Conservation (phyloP, 2,797 vertebrate genomes). For the Scolopax rusticola region DNA sequence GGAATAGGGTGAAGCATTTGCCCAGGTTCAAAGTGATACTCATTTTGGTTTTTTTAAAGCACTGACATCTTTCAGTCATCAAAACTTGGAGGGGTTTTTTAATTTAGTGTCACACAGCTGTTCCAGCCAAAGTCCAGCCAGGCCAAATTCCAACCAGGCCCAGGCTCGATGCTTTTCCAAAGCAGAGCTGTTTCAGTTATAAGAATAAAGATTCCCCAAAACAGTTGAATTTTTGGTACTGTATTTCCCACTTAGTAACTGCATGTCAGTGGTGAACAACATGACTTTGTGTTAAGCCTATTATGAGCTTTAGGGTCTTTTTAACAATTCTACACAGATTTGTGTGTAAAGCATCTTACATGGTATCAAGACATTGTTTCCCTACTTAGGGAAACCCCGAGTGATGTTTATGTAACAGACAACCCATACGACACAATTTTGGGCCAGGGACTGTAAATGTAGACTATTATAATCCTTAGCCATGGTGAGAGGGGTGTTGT, state of each 20-base stretch:
- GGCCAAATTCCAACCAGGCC: background rate
- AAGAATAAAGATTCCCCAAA: background rate
- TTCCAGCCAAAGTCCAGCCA: background rate
- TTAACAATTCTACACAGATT: background rate
- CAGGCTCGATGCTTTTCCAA: background rate
- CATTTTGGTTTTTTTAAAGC: background rate
- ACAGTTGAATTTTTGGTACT: background rate
- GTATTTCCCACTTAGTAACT: background rate
- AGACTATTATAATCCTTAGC: background rate
- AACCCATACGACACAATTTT: background rate
- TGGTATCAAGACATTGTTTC: background rate
- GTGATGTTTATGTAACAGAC: background rate
- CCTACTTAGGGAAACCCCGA: rapidly evolving
- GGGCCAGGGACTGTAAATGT: background rate
- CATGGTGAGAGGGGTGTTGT: rapidly evolving
- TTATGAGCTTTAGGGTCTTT: background rate
- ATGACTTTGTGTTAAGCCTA: background rate
- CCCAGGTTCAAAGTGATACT: conserved; percentile 21
- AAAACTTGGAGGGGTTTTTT: background rate
- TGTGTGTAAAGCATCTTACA: background rate
- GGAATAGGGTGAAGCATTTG: background rate
- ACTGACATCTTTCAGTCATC: conserved; percentile 11
- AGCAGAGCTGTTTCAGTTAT: background rate
- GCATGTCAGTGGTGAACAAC: background rate
- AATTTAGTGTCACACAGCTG: background rate